These are phyloP conservation scores for Dicyrtoma fusca DNA, from an alignment of 2,888 invertebrate genomes.

Conservation along the genomic window DNA sequence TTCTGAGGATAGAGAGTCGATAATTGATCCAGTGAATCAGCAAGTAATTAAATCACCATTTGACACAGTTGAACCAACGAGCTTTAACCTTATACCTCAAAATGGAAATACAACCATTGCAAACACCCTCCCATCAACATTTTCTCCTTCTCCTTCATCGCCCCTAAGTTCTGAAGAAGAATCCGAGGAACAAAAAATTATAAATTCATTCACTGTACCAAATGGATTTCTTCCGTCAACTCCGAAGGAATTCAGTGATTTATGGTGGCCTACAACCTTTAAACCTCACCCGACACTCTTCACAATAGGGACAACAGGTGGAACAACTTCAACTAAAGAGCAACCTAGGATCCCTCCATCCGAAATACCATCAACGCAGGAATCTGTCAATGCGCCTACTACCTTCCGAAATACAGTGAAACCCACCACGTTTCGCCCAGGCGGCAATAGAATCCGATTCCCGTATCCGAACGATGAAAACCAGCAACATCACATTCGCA, in stretches of 20 bases:
- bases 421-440: conserved; percentile 52
- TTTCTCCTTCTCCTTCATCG: conserved; percentile 1
- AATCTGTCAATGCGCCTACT: conserved; percentile 37
- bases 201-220: conserved; percentile 22
- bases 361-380: neutral
- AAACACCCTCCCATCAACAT: neutral
- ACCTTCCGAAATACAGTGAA: conserved; percentile 47
- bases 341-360: neutral
- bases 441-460: neutral
- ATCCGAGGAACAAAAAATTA: conserved; percentile 30
- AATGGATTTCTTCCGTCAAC: conserved; percentile 31
- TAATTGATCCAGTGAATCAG: conserved; percentile 52
- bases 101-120: neutral
- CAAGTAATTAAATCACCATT: conserved; percentile 52
- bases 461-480: neutral
- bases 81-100: neutral
- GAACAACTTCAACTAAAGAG: neutral
- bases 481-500: neutral
- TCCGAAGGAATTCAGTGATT: conserved; percentile 32
- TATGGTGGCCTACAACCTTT: conserved; percentile 53
- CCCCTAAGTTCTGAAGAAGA: neutral
- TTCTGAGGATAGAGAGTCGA: conserved; percentile 49
- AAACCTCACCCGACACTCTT: conserved; percentile 39
- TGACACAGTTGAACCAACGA: conserved; percentile 32
- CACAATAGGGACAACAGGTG: too few species aligned